Conservation (phyloP, 2,888 invertebrate genomes). For the Agriopis leucophaearia region DNA sequence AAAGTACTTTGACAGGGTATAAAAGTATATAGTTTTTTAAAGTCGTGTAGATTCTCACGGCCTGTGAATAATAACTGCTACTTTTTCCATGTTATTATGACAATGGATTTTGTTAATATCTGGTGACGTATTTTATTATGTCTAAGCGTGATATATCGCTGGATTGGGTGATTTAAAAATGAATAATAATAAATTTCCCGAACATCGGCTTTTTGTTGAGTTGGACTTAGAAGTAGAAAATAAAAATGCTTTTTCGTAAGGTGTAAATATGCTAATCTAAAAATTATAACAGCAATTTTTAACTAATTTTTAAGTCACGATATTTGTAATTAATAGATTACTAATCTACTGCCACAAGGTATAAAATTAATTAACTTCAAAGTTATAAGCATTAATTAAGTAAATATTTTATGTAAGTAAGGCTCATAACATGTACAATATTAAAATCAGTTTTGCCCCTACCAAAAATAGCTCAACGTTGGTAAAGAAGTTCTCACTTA, state of each 20-base stretch:
- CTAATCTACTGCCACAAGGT: too few species aligned
- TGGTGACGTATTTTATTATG: conserved; percentile 54
- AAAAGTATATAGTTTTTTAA: neutral
- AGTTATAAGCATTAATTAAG: too few species aligned
- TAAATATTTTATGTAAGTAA: too few species aligned
- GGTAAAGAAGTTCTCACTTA: too few species aligned
- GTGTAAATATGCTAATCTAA: neutral
- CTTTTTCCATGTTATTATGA: conserved; percentile 42
- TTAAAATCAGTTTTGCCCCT: too few species aligned
- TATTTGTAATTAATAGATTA: too few species aligned
- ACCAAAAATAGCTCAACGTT: too few species aligned
- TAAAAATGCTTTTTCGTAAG: neutral
- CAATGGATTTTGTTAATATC: conserved; percentile 55
- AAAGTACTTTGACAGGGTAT: conserved; percentile 23
- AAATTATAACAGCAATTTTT: neutral
- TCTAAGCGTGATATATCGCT: conserved; percentile 55
- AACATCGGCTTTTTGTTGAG: neutral
- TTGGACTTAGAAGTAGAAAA: neutral
- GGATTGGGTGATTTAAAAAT: conserved; percentile 34
- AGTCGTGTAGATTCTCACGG: conserved; percentile 54
- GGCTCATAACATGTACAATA: too few species aligned
- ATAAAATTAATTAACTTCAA: too few species aligned
- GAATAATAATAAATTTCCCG: conserved; percentile 33
- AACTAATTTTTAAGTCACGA: too few species aligned
- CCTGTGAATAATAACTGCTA: conserved; percentile 48